Conservation (phyloP, 2,797 vertebrate genomes). For the Lithobates sylvaticus region DNA sequence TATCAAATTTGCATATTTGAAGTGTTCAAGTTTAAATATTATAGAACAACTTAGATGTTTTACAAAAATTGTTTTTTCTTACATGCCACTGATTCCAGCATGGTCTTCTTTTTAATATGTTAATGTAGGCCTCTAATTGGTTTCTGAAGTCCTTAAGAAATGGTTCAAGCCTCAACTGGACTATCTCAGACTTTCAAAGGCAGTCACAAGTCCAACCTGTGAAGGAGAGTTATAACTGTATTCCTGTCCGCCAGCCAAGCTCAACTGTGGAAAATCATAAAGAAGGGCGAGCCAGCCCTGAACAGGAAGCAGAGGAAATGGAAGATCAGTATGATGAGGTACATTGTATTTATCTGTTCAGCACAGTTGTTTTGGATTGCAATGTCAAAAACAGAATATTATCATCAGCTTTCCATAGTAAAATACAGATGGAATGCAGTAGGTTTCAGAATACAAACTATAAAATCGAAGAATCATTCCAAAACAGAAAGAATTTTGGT, state of each 20-base stretch:
- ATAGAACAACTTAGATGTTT: no score
- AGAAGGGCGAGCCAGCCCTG: constrained; percentile 61
- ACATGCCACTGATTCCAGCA: no score
- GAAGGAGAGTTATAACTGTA: constrained; percentile 61
- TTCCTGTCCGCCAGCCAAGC: constrained; percentile 56
- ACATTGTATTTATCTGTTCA: constrained; percentile 57
- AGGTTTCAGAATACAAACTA: background rate
- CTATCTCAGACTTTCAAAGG: constrained; percentile 68
- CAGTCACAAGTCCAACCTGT: constrained; percentile 48
- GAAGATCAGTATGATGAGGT: constrained; percentile 73
- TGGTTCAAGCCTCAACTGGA: constrained; percentile 68
- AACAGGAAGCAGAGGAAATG: constrained; percentile 74
- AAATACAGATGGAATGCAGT: background rate
- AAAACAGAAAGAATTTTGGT: no score
- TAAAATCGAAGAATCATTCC: background rate
- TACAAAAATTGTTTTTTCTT: no score
- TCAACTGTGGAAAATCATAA: constrained; percentile 53
- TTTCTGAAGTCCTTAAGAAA: constrained; percentile 69
- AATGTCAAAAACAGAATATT: background rate
- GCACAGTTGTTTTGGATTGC: background rate
- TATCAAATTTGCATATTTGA: no score
- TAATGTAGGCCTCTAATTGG: constrained; percentile 75
- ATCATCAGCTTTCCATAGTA: background rate
- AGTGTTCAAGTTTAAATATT: no score
- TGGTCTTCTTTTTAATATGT: constrained; percentile 1